Percentiles rank a stretch among this genome's conserved stretches.
Conservation (phyloP, 2,888 invertebrate species). For the Autographa pulchrina region DNA sequence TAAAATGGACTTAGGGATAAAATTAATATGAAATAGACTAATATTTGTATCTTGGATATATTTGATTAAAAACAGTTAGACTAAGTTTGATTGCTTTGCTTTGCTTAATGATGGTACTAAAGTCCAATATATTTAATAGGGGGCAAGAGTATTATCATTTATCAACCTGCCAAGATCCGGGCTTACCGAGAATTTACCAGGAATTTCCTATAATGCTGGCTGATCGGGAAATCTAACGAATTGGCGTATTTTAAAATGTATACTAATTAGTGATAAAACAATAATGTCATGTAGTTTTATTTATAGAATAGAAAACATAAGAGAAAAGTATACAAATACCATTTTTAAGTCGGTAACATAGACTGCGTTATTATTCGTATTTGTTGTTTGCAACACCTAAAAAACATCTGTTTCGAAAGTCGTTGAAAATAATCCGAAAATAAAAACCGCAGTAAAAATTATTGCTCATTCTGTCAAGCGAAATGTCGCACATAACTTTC, state of each 20-base stretch:
- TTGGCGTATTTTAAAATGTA: neutral
- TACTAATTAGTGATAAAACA: neutral
- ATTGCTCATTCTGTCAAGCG: neutral
- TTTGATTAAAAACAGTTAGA: neutral
- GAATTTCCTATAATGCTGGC: neutral
- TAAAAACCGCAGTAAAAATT: neutral
- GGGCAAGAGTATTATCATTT: constrained; percentile 4
- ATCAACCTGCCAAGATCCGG: neutral
- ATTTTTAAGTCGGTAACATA: no score
- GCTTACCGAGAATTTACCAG: neutral
- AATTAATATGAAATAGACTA: neutral
- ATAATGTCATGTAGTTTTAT: no score
- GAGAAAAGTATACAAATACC: no score
- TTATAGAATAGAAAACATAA: no score
- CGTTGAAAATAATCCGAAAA: constrained; percentile 21
- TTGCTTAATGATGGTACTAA: constrained; percentile 2
- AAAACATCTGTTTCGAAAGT: constrained; percentile 35
- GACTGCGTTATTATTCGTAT: neutral
- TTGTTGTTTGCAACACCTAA: constrained; percentile 11
- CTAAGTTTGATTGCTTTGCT: neutral
- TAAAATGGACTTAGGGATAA: neutral
- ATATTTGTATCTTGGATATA: neutral
- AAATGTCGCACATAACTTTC: constrained; percentile 7
- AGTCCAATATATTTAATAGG: constrained; percentile 4
- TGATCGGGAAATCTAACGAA: neutral